A percentile compares a stretch with the other conserved stretches of the same genome.
phyloP scores from a whole-genome alignment of 2,113 vertebrate species.

The Cichladusa arquata region DNA sequence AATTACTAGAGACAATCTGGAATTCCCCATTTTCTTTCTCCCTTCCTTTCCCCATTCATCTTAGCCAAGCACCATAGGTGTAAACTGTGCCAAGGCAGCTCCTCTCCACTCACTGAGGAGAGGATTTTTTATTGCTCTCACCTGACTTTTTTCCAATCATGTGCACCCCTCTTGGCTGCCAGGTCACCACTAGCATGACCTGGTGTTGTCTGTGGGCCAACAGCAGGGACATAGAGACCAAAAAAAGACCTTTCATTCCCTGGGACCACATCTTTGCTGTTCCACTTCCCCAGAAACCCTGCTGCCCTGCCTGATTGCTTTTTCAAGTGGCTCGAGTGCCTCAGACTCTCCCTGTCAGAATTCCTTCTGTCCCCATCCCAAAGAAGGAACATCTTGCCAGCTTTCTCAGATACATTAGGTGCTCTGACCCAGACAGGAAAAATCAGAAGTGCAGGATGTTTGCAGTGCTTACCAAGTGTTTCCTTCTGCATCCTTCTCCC shows the following conservation, averaged over 20 bases:
- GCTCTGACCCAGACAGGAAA: neutral
- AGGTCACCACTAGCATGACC: neutral
- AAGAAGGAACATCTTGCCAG: slow-evolving; percentile 47
- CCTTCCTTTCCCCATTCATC: neutral
- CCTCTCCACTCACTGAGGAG: neutral
- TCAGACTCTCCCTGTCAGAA: neutral
- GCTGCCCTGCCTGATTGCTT: neutral
- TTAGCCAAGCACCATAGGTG: neutral
- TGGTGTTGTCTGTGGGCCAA: neutral
- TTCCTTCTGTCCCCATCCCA: neutral
- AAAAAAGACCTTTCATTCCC: neutral
- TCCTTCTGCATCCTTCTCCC: slow-evolving; percentile 75
- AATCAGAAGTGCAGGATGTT: neutral
- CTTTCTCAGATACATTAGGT: slow-evolving; percentile 62
- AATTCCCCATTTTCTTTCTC: neutral
- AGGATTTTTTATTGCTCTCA: neutral
- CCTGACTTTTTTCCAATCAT: neutral
- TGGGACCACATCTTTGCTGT: neutral
- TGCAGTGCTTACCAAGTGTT: slow-evolving; percentile 82
- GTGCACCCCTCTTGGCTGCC: neutral
- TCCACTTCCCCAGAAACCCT: neutral
- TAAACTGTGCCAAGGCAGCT: neutral
- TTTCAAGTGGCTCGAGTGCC: neutral
- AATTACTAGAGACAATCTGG: neutral
- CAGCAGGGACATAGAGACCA: neutral